Percentiles rank a stretch among this genome's conserved stretches.
Evolutionary conservation across 2,797 vertebrate genomes (phyloP).

Genomic region (Ceryle rudis): DNA sequence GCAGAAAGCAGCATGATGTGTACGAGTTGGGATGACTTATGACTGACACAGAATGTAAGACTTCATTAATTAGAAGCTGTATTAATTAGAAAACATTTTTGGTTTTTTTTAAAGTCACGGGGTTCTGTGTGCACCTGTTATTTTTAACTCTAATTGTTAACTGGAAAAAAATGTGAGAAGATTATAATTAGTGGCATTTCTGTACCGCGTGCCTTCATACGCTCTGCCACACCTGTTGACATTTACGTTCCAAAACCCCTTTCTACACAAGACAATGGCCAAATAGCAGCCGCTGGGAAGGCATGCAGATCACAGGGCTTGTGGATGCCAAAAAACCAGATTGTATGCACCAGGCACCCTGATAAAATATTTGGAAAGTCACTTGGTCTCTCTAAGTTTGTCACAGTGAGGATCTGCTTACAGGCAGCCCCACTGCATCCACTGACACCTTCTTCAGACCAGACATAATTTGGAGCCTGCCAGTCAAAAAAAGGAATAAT

Average conservation of each 20-base stretch:
- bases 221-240: constrained; percentile 45
- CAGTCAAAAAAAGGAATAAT: not conserved
- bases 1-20: not conserved
- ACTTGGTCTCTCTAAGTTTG: constrained; percentile 37
- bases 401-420: constrained; percentile 20
- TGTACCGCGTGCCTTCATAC: not conserved
- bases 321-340: constrained; percentile 43
- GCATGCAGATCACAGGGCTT: not conserved
- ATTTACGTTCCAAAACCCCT: constrained; percentile 41
- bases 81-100: constrained; percentile 19
- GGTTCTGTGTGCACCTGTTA: not conserved
- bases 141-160: constrained; percentile 42
- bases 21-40: not conserved
- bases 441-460: not conserved
- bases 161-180: not conserved
- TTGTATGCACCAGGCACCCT: constrained; percentile 34
- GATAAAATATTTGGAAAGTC: constrained; percentile 45
- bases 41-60: not conserved
- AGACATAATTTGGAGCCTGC: not conserved
- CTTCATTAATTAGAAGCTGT: constrained; percentile 29
- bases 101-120: not conserved
- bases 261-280: constrained; percentile 35
- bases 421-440: not conserved
- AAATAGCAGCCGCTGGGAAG: constrained; percentile 25
- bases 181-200: constrained; percentile 46